Conservation (phyloP, 2,888 invertebrate species). For the Agrenia bidenticulata region DNA sequence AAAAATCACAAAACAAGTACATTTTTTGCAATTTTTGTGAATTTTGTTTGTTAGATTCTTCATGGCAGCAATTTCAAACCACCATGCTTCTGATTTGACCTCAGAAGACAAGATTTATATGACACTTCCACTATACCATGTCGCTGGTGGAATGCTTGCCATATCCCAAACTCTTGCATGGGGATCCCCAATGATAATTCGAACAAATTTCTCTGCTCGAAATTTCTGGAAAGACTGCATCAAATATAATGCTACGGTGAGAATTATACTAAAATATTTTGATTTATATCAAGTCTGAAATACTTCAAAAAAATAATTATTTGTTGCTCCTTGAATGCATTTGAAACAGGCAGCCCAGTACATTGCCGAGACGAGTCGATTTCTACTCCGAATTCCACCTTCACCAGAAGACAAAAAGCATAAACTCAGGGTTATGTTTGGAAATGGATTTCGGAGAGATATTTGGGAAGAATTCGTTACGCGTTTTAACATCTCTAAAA, state of each 20-base stretch:
- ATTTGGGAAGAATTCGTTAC: slow-evolving; percentile 88
- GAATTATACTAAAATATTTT: not conserved
- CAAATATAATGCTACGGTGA: slow-evolving; percentile 1
- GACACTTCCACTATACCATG: slow-evolving; percentile 63
- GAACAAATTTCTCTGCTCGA: slow-evolving; percentile 62
- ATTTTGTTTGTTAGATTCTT: slow-evolving; percentile 4
- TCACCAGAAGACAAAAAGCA: slow-evolving; percentile 71
- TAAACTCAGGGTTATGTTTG: slow-evolving; percentile 75
- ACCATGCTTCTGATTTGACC: slow-evolving; percentile 24
- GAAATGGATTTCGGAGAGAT: slow-evolving; percentile 89
- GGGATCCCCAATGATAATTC: slow-evolving; percentile 60
- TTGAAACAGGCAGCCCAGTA: slow-evolving; percentile 71
- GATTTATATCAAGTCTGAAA: not conserved
- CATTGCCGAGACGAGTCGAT: slow-evolving; percentile 83
- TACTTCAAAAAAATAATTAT: too few relatives aligned
- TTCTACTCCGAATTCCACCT: slow-evolving; percentile 73
- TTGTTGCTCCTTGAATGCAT: too few relatives aligned
- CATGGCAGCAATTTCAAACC: slow-evolving; percentile 5
- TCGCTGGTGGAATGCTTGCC: slow-evolving; percentile 58
- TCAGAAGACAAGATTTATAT: slow-evolving; percentile 55
- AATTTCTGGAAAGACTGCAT: slow-evolving; percentile 62
- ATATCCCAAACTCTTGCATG: slow-evolving; percentile 56
- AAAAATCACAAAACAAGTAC: not conserved
- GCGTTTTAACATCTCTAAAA: slow-evolving; percentile 77
- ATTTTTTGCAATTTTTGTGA: not conserved